Conservation (phyloP, 2,888 invertebrate species). For the Epistrophe grossulariae region DNA sequence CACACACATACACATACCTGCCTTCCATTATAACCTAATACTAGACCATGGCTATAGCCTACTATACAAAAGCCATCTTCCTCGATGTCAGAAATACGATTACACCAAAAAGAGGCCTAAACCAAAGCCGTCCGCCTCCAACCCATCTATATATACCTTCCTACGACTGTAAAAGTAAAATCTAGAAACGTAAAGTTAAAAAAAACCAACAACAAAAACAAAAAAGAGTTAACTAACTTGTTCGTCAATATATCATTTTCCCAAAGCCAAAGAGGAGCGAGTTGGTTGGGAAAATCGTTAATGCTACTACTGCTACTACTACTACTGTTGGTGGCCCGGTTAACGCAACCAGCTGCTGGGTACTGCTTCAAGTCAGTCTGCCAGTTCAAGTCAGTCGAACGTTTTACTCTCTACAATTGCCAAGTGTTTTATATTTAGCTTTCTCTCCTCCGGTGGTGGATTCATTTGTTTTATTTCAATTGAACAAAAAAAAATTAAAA, state of each 20-base stretch:
- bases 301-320: slow-evolving; percentile 30
- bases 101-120: slow-evolving; percentile 49
- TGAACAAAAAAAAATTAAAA: not conserved
- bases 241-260: slow-evolving; percentile 69
- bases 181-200: not conserved
- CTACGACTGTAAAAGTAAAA: slow-evolving; percentile 7
- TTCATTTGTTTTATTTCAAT: slow-evolving; percentile 39
- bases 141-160: slow-evolving; percentile 10
- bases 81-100: slow-evolving; percentile 49
- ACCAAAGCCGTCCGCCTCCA: slow-evolving; percentile 26
- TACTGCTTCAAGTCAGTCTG: slow-evolving; percentile 69
- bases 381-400: slow-evolving; percentile 69
- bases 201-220: not conserved
- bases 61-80: slow-evolving; percentile 59
- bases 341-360: slow-evolving; percentile 68
- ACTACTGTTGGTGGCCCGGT: slow-evolving; percentile 63
- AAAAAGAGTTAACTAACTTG: slow-evolving; percentile 64
- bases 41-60: slow-evolving; percentile 60
- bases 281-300: slow-evolving; percentile 52
- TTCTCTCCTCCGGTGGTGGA: slow-evolving; percentile 63
- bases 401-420: slow-evolving; percentile 73
- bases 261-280: slow-evolving; percentile 58
- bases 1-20: slow-evolving; percentile 11
- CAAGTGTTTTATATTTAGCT: slow-evolving; percentile 69
- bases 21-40: slow-evolving; percentile 49